Percentiles rank a stretch among this genome's conserved stretches.
phyloP scores from a whole-genome alignment of 2,888 invertebrate species.

The Dolomedes plantarius region DNA sequence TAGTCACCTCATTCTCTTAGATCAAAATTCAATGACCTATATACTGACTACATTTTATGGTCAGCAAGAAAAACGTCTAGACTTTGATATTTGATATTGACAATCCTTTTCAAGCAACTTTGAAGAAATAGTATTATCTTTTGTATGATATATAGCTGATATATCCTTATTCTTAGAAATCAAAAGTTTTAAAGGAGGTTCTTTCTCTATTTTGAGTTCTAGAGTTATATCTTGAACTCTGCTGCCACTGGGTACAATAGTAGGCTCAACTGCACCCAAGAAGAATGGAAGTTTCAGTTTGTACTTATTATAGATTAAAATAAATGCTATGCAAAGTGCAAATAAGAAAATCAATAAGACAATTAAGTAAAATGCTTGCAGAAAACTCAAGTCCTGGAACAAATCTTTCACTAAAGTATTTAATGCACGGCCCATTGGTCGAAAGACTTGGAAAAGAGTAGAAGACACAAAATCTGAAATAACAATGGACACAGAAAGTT shows the following conservation, averaged over 20 bases:
- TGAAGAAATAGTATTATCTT: no score
- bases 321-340: slow-evolving; percentile 5
- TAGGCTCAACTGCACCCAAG: slow-evolving; percentile 28
- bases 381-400: slow-evolving; percentile 13
- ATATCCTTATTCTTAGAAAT: no score
- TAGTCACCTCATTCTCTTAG: no score
- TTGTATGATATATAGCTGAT: no score
- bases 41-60: no score
- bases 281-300: slow-evolving; percentile 30
- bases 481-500: slow-evolving; percentile 62
- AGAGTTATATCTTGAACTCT: slow-evolving; percentile 30
- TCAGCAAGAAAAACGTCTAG: no score
- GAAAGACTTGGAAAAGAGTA: slow-evolving; percentile 56
- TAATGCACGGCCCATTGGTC: neutral
- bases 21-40: no score
- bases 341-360: slow-evolving; percentile 15
- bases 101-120: no score
- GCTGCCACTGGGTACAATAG: slow-evolving; percentile 8
- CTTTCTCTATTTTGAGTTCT: no score
- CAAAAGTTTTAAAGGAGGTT: no score
- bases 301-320: slow-evolving; percentile 23
- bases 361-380: neutral
- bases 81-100: no score
- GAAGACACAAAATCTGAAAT: slow-evolving; percentile 31
- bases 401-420: slow-evolving; percentile 21